Evolutionary conservation across 23 tunicate genomes (phyloP), one percentile per base, ranked within the genome.

Genomic region (Ascidia mentula): DNA sequence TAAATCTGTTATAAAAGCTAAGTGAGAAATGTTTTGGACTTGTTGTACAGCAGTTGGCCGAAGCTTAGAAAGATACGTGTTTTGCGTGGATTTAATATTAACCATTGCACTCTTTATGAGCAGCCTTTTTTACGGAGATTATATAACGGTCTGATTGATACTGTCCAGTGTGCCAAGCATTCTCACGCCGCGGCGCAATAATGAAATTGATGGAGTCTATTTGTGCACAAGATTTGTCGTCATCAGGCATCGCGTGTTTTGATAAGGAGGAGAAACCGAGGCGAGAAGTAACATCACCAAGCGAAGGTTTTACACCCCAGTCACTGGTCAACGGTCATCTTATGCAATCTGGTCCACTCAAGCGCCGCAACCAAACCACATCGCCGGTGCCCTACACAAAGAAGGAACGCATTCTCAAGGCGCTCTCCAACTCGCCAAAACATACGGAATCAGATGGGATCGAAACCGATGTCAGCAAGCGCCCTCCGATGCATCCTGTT

Each of bases 131-230:
- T n/a, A n/a, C n/a, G n/a, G n/a, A n/a, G n/a, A n/a, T n/a, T n/a
- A n/a, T n/a, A n/a, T n/a, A n/a, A n/a, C n/a, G n/a, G n/a, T n/a
- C n/a, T n/a, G n/a, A n/a, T n/a, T n/a, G n/a, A n/a, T n/a, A n/a
- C n/a, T n/a, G n/a, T n/a, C n/a, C n/a, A n/a, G n/a, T n/a, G n/a
- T n/a, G n/a, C n/a, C n/a, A n/a, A n/a, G n/a, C n/a, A n/a, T n/a
- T n/a, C n/a, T n/a, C n/a, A 5, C 65, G 65, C 65, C 65, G 13
- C 65, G 65, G 65, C 65, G 65, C 65, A 53, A n/a, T n/a, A n/a
- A 53, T 53, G 65, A 53, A 53, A 53, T 28, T 53, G 65, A 53
- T 53, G 65, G 65, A 53, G 65, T 53, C 65, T 26, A 26, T 53
- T 53, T 53, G 13, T 28, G 65, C 24, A 26, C 28, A 53, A 53